Evolutionary conservation across 2,113 vertebrate species (phyloP).

Genomic region (Prunella himalayana): DNA sequence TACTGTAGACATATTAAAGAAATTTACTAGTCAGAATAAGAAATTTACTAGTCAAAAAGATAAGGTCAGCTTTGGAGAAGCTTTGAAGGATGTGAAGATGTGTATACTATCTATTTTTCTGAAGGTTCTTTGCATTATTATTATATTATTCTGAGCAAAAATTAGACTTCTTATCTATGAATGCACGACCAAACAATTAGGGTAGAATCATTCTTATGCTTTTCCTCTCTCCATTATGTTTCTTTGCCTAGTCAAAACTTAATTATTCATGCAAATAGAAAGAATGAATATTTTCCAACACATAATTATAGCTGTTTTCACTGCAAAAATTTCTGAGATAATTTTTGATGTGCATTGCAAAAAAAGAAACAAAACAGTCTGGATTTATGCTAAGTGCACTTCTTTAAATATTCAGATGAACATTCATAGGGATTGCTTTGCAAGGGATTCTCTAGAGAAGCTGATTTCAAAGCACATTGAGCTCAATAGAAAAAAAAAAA

Average conservation of each 20-base stretch:
- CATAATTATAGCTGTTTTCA: neutral
- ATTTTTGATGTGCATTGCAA: neutral
- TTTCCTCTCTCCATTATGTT: neutral
- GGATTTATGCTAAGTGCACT: neutral
- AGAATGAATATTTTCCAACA: constrained; percentile 28
- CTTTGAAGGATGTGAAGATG: neutral
- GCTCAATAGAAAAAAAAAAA: neutral
- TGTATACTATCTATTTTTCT: neutral
- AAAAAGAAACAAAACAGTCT: neutral
- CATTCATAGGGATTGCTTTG: neutral
- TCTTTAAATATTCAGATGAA: constrained; percentile 44
- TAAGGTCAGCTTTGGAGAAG: neutral
- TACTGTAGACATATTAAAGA: neutral
- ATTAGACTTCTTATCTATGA: neutral
- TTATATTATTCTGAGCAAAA: neutral
- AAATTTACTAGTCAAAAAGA: neutral
- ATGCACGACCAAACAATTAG: neutral
- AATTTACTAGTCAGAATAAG: neutral
- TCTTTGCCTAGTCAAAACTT: neutral
- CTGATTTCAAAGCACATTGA: neutral
- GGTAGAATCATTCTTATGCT: neutral
- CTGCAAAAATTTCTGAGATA: neutral
- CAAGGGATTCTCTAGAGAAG: neutral
- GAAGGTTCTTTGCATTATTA: neutral
- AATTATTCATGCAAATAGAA: constrained; percentile 29